A percentile compares a stretch with the other conserved stretches of the same genome.
These are phyloP conservation scores for Steinernema feltiae DNA, from an alignment of 1,140 invertebrate genomes.

Conservation along the genomic window DNA sequence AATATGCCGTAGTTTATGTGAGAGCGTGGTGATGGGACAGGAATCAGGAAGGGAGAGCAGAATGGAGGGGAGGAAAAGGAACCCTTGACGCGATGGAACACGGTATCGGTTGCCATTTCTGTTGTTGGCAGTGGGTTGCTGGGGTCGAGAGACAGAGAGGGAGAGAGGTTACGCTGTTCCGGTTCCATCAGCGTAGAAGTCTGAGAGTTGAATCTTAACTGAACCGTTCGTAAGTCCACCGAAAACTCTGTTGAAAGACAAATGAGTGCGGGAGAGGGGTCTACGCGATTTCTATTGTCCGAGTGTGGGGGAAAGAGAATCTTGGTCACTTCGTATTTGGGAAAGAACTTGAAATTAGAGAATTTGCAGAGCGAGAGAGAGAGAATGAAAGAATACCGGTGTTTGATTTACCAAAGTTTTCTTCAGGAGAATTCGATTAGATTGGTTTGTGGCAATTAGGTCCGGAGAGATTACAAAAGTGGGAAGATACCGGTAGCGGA, in stretches of 20 bases:
- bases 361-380: background rate
- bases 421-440: constrained; percentile 5
- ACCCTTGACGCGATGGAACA: background rate
- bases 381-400: background rate
- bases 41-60: background rate
- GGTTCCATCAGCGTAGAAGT: background rate
- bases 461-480: background rate
- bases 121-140: constrained; percentile 9
- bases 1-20: constrained; percentile 9
- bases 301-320: constrained; percentile 1
- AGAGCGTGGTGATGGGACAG: background rate
- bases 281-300: constrained; percentile 7
- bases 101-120: background rate
- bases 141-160: constrained; percentile 6
- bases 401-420: background rate
- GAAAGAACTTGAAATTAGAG: background rate
- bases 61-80: background rate
- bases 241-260: constrained; percentile 11
- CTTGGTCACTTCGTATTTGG: constrained; percentile 7
- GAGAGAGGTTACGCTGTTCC: too few species aligned
- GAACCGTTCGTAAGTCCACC: background rate
- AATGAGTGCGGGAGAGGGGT: background rate
- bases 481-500: background rate
- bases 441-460: constrained; percentile 8
- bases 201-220: background rate